Evolutionary conservation across 2,888 invertebrate species (phyloP), one percentile per base, ranked within the genome.

Genomic region (Altica lythri): DNA sequence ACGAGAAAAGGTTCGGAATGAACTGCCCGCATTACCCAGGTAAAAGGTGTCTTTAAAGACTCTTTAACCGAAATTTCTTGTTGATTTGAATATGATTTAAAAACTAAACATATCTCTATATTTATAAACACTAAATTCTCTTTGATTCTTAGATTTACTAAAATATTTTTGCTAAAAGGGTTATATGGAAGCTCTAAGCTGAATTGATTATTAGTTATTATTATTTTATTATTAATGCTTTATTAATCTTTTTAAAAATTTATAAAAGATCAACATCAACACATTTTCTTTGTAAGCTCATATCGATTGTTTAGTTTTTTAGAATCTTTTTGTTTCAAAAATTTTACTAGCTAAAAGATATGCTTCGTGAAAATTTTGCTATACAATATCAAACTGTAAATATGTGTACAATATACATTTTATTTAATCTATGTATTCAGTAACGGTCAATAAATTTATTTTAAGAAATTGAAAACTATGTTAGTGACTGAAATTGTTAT

Each of bases 261-360:
- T 70, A 70, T 63, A 70, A 70, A 71, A 70, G 68, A 69, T 69
- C 68, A 66, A 63, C 62, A 59, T n/a, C n/a, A 56, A 62, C 59
- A 59, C 57, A 63, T 19, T 40, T 49, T 49, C 40, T 49, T 40
- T 49, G 32, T 71, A 71, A 71, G 71, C 71, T 71, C 69, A 67
- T 68, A 65, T 58, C 64, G 65, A 62, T 64, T 63, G 64, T 64
- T 57, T 61, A 49, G 43, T 53, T 58, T 30, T 47, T 57, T 46
- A 52, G 29, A 49, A 55, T 57, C 50, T 50, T 18, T 54, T 32
- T 32, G 12, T 46, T 42, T 37, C 9, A 34, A n/a, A n/a, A n/a
- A 40, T 57, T 53, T 50, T 19, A 34, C 42, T 54, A 40, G 56
- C 54, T 60, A 50, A 53, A 48, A 57, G 60, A 60, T 60, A 60